Evolutionary conservation across 2,113 vertebrate genomes (phyloP).

Genomic region (Bubo scandiacus): DNA sequence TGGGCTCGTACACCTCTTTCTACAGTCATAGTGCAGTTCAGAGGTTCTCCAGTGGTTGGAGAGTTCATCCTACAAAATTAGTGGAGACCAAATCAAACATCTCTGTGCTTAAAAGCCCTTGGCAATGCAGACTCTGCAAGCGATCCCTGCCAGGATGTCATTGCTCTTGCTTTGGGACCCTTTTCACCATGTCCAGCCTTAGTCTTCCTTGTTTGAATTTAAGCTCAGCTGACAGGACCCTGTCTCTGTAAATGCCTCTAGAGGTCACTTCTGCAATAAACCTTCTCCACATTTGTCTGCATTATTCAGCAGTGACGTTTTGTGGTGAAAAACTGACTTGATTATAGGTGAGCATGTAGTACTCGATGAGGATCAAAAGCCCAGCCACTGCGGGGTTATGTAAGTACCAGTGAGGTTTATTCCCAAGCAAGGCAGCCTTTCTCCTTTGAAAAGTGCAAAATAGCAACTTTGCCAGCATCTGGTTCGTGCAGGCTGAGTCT

Average conservation of each 20-base stretch:
- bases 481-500: not conserved
- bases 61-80: not conserved
- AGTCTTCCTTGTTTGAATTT: not conserved
- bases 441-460: not conserved
- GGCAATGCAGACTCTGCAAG: not conserved
- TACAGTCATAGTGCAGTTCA: not conserved
- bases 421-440: not conserved
- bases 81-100: not conserved
- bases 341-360: not conserved
- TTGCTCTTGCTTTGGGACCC: not conserved
- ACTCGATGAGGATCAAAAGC: not conserved
- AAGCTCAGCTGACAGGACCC: too few relatives aligned
- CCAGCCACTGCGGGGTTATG: not conserved
- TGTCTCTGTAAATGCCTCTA: not conserved
- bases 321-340: not conserved
- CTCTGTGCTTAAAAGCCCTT: not conserved
- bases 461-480: not conserved
- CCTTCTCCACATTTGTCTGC: not conserved
- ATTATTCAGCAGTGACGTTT: not conserved
- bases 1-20: not conserved
- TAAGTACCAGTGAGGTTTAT: not conserved
- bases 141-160: too few relatives aligned
- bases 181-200: not conserved
- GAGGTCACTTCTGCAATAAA: not conserved
- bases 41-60: not conserved